phyloP scores from a whole-genome alignment of 2,113 vertebrate species.

The Sinocyclocheilus grahami region DNA sequence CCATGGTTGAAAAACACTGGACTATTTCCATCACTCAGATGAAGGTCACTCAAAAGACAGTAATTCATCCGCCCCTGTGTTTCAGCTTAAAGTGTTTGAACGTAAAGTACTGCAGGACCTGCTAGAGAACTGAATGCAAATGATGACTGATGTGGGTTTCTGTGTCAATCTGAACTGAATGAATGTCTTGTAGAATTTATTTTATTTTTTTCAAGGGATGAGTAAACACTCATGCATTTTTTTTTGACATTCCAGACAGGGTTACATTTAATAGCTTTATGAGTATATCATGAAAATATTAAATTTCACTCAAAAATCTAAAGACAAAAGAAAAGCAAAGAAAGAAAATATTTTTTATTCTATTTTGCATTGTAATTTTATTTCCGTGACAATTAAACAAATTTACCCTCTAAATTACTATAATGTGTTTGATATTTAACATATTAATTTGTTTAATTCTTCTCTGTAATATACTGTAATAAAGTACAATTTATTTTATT shows the following conservation, averaged over 20 bases:
- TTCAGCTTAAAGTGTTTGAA: constrained; percentile 24
- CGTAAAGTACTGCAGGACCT: constrained; percentile 46
- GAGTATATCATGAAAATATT: neutral
- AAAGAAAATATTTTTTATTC: too few relatives aligned
- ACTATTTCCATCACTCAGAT: constrained; percentile 25
- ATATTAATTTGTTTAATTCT: too few relatives aligned
- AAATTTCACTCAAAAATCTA: neutral
- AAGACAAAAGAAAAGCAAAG: neutral
- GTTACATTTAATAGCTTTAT: neutral
- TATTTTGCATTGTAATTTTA: too few relatives aligned
- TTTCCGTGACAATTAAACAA: too few relatives aligned
- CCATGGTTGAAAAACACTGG: constrained; percentile 24
- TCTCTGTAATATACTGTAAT: too few relatives aligned
- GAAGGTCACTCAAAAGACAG: constrained; percentile 28
- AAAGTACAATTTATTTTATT: too few relatives aligned
- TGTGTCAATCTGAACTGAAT: neutral
- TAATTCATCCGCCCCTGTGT: neutral
- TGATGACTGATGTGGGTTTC: neutral
- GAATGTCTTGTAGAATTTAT: neutral
- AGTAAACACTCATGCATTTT: neutral
- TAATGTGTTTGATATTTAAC: too few relatives aligned
- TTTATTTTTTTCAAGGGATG: neutral
- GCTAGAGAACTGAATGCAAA: neutral
- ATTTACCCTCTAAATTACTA: too few relatives aligned
- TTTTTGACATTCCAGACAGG: neutral